These are phyloP conservation scores for silkworm (Bombyx mori) DNA, from an alignment of 1,140 invertebrate species.

Conservation along the genomic window DNA sequence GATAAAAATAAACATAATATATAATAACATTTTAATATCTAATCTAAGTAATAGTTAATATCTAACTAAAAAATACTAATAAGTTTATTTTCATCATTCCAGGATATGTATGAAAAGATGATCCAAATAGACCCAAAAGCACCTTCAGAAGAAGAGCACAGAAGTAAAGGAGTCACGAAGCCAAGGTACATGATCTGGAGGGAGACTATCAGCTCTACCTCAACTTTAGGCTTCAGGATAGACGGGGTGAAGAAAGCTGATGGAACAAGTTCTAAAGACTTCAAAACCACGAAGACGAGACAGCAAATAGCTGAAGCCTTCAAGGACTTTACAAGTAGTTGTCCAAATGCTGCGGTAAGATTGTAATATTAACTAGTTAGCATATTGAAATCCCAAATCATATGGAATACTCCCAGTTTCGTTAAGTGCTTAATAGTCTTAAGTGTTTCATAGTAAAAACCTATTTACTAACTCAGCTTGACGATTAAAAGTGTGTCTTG, in stretches of 20 bases:
- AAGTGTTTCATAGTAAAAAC: too few species aligned
- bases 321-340: conserved; percentile 85
- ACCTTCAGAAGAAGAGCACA: conserved; percentile 91
- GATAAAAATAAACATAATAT: not conserved
- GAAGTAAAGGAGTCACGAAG: conserved; percentile 92
- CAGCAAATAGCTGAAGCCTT: conserved; percentile 88
- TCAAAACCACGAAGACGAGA: conserved; percentile 93
- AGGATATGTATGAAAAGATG: conserved; percentile 99
- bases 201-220: conserved; percentile 96
- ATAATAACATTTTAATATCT: not conserved
- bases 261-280: conserved; percentile 93
- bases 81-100: conserved; percentile 27
- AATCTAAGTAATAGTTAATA: not conserved
- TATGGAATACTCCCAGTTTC: too few species aligned
- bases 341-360: conserved; percentile 84
- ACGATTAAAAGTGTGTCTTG: too few species aligned
- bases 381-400: too few species aligned
- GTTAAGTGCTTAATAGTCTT: too few species aligned
- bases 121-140: conserved; percentile 92
- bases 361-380: not conserved
- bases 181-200: conserved; percentile 98
- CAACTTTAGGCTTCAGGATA: conserved; percentile 94
- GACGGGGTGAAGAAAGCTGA: conserved; percentile 94
- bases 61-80: not conserved
- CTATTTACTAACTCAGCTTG: too few species aligned